phyloP scores from a whole-genome alignment of 2,113 vertebrate genomes.

The Ammodytes dubius region DNA sequence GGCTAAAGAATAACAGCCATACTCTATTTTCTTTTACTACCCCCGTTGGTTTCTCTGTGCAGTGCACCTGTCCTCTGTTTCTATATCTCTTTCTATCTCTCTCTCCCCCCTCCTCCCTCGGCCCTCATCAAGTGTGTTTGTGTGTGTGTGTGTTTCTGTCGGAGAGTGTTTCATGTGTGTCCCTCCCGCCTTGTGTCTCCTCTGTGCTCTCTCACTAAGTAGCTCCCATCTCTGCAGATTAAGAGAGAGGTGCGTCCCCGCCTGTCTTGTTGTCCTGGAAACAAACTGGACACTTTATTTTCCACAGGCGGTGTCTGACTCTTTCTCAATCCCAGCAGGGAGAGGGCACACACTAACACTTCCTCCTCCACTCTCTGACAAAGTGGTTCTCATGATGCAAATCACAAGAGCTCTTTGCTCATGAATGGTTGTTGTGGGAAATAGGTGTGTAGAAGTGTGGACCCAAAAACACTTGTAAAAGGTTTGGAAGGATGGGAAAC shows the following conservation, averaged over 20 bases:
- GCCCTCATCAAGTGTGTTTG: slow-evolving; percentile 52
- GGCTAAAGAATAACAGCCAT: slow-evolving; percentile 14
- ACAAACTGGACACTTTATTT: slow-evolving; percentile 47
- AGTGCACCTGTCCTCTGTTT: slow-evolving; percentile 20
- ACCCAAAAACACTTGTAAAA: not conserved
- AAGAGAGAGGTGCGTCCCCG: slow-evolving; percentile 63
- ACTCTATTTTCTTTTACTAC: slow-evolving; percentile 7
- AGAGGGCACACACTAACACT: not conserved
- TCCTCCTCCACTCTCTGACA: not conserved
- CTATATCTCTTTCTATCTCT: slow-evolving; percentile 24
- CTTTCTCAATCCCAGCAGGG: slow-evolving; percentile 33
- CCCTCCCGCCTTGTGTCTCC: slow-evolving; percentile 53
- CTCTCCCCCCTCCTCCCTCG: slow-evolving; percentile 57
- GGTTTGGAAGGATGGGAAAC: not conserved
- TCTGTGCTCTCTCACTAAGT: slow-evolving; percentile 59
- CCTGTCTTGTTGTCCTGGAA: slow-evolving; percentile 66
- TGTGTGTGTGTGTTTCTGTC: slow-evolving; percentile 36
- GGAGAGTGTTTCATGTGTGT: slow-evolving; percentile 55
- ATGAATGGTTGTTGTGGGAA: not conserved
- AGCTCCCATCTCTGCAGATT: slow-evolving; percentile 60
- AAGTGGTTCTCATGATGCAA: slow-evolving; percentile 1
- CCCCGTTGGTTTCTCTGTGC: slow-evolving; percentile 24
- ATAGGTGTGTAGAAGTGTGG: not conserved
- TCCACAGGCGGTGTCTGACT: slow-evolving; percentile 8
- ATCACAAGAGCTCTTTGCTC: slow-evolving; percentile 6